Conservation (phyloP, 2,888 invertebrate species). For the Molorchus minor region DNA sequence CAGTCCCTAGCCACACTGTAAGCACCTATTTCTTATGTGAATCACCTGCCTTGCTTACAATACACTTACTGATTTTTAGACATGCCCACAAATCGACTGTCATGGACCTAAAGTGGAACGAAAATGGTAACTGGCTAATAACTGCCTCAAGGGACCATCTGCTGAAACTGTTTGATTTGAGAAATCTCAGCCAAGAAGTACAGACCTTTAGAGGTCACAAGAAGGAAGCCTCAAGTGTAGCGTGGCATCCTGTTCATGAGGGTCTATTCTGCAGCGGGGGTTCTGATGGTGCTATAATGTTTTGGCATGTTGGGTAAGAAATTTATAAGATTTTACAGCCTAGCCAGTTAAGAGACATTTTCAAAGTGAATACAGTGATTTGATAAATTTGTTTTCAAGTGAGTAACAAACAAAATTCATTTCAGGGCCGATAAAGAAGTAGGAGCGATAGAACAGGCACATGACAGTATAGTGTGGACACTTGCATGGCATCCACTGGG, state of each 20-base stretch:
- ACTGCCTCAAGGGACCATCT: constrained; percentile 98
- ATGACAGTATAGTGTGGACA: constrained; percentile 99
- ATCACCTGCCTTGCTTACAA: not conserved
- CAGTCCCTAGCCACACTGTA: constrained; percentile 93
- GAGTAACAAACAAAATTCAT: no score
- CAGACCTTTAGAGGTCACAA: constrained; percentile 99
- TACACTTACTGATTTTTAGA: constrained; percentile 62
- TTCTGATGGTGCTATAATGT: constrained; percentile 97
- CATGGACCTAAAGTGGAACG: constrained; percentile 99
- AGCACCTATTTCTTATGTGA: constrained; percentile 56
- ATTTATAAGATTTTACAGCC: no score
- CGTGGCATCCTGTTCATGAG: constrained; percentile 99
- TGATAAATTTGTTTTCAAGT: no score
- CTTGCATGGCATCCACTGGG: constrained; percentile 99
- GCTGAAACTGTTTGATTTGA: constrained; percentile 95
- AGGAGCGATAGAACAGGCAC: constrained; percentile 97
- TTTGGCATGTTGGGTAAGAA: constrained; percentile 95
- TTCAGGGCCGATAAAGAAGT: constrained; percentile 94
- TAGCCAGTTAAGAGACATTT: no score
- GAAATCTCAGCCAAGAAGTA: constrained; percentile 93
- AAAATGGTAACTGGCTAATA: constrained; percentile 98
- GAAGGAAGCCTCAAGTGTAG: constrained; percentile 96
- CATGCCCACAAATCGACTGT: constrained; percentile 99
- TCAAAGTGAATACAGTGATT: no score
- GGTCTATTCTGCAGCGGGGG: constrained; percentile 97